These are phyloP conservation scores for Lycocerus yunnanus DNA, from an alignment of 2,888 invertebrate genomes.

Conservation along the genomic window DNA sequence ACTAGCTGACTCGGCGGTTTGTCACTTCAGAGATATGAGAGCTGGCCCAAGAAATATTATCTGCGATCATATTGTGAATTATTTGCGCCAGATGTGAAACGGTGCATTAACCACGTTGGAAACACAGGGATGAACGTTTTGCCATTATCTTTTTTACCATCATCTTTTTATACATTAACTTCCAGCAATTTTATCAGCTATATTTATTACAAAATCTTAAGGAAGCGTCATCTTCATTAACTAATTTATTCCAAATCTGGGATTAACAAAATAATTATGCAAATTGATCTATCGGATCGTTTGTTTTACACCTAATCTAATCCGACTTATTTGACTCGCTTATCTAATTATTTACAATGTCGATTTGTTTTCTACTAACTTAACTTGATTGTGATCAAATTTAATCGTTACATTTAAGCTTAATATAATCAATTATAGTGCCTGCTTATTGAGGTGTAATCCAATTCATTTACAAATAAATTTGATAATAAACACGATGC, in stretches of 20 bases:
- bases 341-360: constrained; percentile 3
- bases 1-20: constrained; percentile 55
- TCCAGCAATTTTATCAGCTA: constrained; percentile 33
- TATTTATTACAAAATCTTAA: constrained; percentile 3
- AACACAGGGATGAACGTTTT: constrained; percentile 29
- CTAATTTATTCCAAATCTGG: not conserved
- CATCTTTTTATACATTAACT: constrained; percentile 34
- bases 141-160: constrained; percentile 36
- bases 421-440: not conserved
- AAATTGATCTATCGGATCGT: constrained; percentile 2
- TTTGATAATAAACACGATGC: not conserved
- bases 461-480: not conserved
- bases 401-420: not conserved
- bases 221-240: not conserved
- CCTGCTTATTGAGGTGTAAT: not conserved
- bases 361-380: not conserved
- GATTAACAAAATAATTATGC: constrained; percentile 1
- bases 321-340: not conserved
- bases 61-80: constrained; percentile 51
- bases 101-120: constrained; percentile 30
- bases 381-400: constrained; percentile 1
- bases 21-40: constrained; percentile 54
- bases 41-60: constrained; percentile 53
- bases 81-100: constrained; percentile 51
- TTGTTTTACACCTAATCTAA: not conserved